Evolutionary conservation across 2,113 vertebrate species (phyloP).

Genomic region (Chlorodrepanis virens): DNA sequence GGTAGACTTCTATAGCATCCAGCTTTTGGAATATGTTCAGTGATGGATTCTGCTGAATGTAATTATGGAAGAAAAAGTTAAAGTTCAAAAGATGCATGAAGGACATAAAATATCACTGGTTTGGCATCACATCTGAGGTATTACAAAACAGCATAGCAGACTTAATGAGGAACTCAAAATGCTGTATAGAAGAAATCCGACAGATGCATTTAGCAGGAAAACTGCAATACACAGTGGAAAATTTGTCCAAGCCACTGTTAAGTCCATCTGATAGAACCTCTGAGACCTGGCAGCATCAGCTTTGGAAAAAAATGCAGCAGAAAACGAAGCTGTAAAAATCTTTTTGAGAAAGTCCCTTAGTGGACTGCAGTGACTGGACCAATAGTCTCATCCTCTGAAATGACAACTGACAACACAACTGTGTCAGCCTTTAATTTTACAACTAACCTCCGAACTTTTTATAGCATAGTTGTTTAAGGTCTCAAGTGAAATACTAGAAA

Average conservation of each 20-base stretch:
- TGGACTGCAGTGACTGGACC: neutral
- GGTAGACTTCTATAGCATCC: neutral
- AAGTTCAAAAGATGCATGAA: neutral
- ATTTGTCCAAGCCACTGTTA: neutral
- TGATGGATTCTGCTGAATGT: neutral
- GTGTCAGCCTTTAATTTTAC: neutral
- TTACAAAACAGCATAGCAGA: neutral
- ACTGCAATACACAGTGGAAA: neutral
- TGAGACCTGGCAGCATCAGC: neutral
- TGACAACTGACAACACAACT: neutral
- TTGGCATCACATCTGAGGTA: neutral
- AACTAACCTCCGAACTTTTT: neutral
- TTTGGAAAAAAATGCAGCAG: neutral
- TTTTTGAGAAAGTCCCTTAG: neutral
- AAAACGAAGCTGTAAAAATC: neutral
- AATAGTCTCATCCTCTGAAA: neutral
- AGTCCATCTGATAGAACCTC: neutral
- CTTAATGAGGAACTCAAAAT: neutral
- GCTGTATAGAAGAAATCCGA: neutral
- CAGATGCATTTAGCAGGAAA: neutral
- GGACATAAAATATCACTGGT: neutral
- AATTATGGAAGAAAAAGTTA: neutral
- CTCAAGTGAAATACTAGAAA: neutral
- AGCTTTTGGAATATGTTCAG: neutral
- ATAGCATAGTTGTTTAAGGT: neutral